Conservation (phyloP, 2,888 invertebrate species). For the Nephrotoma appendiculata region DNA sequence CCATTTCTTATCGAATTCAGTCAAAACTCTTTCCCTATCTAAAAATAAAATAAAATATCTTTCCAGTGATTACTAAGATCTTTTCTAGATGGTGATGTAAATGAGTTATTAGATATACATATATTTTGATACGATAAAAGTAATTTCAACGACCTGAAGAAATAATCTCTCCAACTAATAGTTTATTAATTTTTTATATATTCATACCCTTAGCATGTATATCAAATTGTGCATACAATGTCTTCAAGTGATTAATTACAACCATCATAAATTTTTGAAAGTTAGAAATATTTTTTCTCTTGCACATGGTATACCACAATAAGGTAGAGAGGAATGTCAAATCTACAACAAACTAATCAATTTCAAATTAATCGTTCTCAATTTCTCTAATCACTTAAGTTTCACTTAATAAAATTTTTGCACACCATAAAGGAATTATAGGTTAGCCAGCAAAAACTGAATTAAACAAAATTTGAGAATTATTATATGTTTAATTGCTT, state of each 20-base stretch:
- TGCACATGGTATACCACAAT: background rate
- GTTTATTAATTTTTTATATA: background rate
- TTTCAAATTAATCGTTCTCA: background rate
- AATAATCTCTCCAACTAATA: background rate
- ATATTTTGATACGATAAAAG: background rate
- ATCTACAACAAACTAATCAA: background rate
- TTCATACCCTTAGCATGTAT: background rate
- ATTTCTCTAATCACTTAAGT: background rate
- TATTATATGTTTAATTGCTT: background rate
- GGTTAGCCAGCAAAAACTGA: background rate
- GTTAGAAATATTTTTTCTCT: background rate
- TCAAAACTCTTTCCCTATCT: background rate
- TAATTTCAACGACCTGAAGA: background rate
- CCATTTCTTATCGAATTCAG: background rate
- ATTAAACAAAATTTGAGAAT: background rate
- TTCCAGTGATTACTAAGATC: background rate
- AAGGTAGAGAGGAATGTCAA: background rate
- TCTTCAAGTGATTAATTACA: background rate
- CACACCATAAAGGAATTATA: background rate
- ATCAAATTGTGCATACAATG: too few relatives aligned
- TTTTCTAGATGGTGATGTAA: background rate
- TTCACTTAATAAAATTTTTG: background rate
- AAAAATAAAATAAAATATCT: background rate
- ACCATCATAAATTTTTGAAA: background rate
- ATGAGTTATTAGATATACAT: background rate